phyloP scores from a whole-genome alignment of 2,113 vertebrate species.

The Thomomys bottae region DNA sequence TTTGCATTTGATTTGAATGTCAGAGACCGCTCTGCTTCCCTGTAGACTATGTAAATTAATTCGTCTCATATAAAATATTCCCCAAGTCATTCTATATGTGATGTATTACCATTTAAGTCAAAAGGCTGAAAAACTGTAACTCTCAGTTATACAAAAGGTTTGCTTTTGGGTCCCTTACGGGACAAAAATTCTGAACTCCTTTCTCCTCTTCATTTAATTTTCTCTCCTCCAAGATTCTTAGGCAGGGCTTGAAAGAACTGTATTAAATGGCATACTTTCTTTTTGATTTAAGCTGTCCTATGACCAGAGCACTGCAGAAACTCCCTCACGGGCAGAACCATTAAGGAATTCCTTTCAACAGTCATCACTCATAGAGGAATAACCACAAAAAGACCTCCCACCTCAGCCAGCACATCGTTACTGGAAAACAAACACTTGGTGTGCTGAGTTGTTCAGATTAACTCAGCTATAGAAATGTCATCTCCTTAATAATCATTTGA shows the following conservation, averaged over 20 bases:
- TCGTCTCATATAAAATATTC: slow-evolving; percentile 15
- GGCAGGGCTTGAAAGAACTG: slow-evolving; percentile 45
- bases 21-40: slow-evolving; percentile 43
- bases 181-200: not conserved
- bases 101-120: slow-evolving; percentile 10
- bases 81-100: not conserved
- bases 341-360: slow-evolving; percentile 64
- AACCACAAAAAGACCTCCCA: slow-evolving; percentile 40
- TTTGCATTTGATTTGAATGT: slow-evolving; percentile 56
- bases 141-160: slow-evolving; percentile 12
- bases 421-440: slow-evolving; percentile 4
- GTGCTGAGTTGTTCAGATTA: not conserved
- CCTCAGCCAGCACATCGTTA: slow-evolving; percentile 4
- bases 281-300: slow-evolving; percentile 59
- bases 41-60: slow-evolving; percentile 35
- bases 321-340: slow-evolving; percentile 44
- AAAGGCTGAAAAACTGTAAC: not conserved
- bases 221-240: slow-evolving; percentile 54
- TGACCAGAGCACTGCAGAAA: slow-evolving; percentile 58
- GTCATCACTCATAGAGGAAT: slow-evolving; percentile 40
- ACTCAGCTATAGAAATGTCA: not conserved
- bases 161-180: slow-evolving; percentile 42
- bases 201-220: slow-evolving; percentile 55
- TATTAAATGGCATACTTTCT: slow-evolving; percentile 57
- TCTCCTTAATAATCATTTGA: slow-evolving; percentile 21